These are phyloP conservation scores for pig (Sus scrofa) DNA, from an alignment of 2,113 vertebrate species.

Conservation along the genomic window T2T-Sscrofa CM000828.6:56921001-56921500, in stretches of 20 bases:
- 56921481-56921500: neutral
- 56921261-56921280: constrained; percentile 53
- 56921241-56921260: constrained; percentile 28
- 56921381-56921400: neutral
- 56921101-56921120: neutral
- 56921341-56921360: neutral
- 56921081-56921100: neutral
- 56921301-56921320: constrained; percentile 16
- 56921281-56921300: constrained; percentile 56
- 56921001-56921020: neutral
- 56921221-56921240: constrained; percentile 39
- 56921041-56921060: neutral
- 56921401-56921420: constrained; percentile 43
- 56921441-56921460: constrained; percentile 46
- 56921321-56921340: neutral
- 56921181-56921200: constrained; percentile 18
- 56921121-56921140: neutral
- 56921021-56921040: neutral
- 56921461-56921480: neutral
- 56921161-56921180: neutral
- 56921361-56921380: constrained; percentile 50
- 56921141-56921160: neutral
- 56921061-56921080: neutral
- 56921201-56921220: neutral
- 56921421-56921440: constrained; percentile 35